Evolutionary conservation across 2,113 vertebrate genomes (phyloP).

Genomic region (Podarcis raffonei): DNA sequence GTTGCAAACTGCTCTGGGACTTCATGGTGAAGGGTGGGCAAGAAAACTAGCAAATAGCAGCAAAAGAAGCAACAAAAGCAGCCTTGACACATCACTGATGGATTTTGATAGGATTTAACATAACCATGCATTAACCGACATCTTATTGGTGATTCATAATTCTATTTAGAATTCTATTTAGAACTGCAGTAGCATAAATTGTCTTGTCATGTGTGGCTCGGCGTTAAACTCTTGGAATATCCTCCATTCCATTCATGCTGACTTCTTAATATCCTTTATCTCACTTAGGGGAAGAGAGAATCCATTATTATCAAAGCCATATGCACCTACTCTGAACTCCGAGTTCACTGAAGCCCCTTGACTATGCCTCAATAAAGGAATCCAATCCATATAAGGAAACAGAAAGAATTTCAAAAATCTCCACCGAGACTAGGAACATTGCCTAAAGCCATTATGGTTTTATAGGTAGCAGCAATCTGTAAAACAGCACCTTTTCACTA

Average conservation of each 20-base stretch:
- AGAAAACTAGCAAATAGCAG: too few species aligned
- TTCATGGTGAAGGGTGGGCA: too few species aligned
- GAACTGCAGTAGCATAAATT: not conserved
- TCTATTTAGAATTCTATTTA: not conserved
- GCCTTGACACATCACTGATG: not conserved
- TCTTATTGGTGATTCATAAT: not conserved
- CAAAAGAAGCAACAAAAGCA: too few species aligned
- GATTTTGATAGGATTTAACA: not conserved
- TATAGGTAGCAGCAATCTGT: not conserved
- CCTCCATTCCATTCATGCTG: not conserved
- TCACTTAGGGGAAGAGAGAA: not conserved
- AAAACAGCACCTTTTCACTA: slow-evolving; percentile 2
- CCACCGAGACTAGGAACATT: not conserved
- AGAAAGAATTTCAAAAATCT: slow-evolving; percentile 13
- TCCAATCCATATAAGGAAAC: slow-evolving; percentile 7
- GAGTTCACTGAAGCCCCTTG: not conserved
- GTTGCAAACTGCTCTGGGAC: too few species aligned
- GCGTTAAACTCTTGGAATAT: not conserved
- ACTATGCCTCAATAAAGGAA: not conserved
- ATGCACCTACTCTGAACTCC: not conserved
- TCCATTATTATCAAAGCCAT: not conserved
- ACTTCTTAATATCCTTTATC: not conserved
- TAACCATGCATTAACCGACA: not conserved
- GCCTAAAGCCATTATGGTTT: not conserved
- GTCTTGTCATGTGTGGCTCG: not conserved